Percentiles rank a stretch among this genome's conserved stretches.
Conservation (phyloP, 2,888 invertebrate species). For the Andrena dorsata region DNA sequence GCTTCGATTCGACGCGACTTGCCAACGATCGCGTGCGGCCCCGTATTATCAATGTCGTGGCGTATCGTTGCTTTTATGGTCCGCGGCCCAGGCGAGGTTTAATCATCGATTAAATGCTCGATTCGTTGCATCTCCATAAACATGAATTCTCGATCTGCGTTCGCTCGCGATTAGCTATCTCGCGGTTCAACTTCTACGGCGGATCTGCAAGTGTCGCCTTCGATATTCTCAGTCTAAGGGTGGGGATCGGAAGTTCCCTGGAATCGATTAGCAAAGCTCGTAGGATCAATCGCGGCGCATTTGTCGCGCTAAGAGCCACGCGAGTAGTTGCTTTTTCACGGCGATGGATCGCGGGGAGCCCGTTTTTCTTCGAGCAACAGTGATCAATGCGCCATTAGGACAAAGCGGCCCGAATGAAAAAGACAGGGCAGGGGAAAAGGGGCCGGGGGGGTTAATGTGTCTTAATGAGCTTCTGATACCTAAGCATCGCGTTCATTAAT, state of each 20-base stretch:
- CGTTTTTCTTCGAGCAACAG: conserved; percentile 51
- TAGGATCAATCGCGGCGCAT: conserved; percentile 22
- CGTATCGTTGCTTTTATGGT: conserved; percentile 6
- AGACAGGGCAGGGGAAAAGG: conserved; percentile 18
- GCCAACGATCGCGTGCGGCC: conserved; percentile 6
- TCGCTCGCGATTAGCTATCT: neutral
- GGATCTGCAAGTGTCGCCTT: neutral
- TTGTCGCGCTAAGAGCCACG: conserved; percentile 37
- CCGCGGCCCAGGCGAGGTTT: conserved; percentile 9
- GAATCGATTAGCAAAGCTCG: conserved; percentile 24
- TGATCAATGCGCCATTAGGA: conserved; percentile 68
- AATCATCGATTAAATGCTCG: conserved; percentile 13
- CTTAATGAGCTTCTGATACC: conserved; percentile 71
- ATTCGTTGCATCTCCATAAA: conserved; percentile 12
- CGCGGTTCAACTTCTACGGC: neutral
- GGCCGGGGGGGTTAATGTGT: conserved; percentile 67
- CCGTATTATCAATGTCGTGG: conserved; percentile 11
- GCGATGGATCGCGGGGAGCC: conserved; percentile 3
- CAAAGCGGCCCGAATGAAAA: conserved; percentile 26
- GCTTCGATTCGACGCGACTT: conserved; percentile 30
- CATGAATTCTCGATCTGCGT: neutral
- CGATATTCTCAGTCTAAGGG: neutral
- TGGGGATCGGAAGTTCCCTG: neutral
- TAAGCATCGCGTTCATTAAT: conserved; percentile 66
- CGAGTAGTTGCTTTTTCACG: conserved; percentile 16